phyloP scores from a whole-genome alignment of 2,113 vertebrate genomes.

The Burhinus bistriatus region DNA sequence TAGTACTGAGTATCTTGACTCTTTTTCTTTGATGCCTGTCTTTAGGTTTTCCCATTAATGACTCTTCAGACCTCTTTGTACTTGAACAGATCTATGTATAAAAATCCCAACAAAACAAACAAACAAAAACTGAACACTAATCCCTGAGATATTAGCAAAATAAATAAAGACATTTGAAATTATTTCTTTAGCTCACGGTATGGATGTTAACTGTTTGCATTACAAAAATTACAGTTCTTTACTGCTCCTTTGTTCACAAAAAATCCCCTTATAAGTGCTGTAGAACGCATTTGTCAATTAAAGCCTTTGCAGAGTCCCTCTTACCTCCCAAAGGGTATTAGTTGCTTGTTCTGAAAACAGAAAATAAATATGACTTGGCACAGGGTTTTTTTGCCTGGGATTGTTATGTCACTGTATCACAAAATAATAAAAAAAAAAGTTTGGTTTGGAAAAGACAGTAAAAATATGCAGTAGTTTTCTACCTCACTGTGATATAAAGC shows the following conservation, averaged over 20 bases:
- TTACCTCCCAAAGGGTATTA: neutral
- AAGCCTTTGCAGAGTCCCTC: neutral
- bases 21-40: neutral
- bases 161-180: neutral
- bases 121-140: neutral
- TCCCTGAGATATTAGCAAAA: neutral
- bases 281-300: neutral
- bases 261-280: neutral
- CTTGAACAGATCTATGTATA: neutral
- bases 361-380: neutral
- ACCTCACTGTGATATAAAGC: neutral
- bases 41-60: neutral
- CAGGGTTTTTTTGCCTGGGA: neutral
- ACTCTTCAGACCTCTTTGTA: neutral
- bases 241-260: neutral
- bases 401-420: neutral
- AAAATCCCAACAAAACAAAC: neutral
- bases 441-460: neutral
- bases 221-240: neutral
- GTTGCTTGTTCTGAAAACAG: neutral
- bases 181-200: neutral
- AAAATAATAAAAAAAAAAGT: neutral
- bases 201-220: neutral
- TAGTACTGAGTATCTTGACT: neutral
- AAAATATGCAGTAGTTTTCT: neutral